Conservation (phyloP, 2,888 invertebrate species). For the Siphlonurus alternatus region DNA sequence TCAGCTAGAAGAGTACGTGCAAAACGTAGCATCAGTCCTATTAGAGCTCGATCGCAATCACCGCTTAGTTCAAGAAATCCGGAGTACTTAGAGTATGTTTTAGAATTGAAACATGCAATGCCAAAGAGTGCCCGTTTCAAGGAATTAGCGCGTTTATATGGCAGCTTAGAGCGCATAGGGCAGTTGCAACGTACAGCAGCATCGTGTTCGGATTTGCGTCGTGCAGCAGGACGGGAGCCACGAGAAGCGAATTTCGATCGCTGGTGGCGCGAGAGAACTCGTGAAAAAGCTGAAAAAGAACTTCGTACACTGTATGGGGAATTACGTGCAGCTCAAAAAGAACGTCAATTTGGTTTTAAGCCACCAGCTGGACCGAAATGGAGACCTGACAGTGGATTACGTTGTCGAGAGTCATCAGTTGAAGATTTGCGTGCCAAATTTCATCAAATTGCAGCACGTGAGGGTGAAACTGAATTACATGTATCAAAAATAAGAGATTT, state of each 20-base stretch:
- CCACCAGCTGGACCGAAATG: neutral
- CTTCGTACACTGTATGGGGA: slow-evolving; percentile 57
- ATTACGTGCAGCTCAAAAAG: slow-evolving; percentile 58
- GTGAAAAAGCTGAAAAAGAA: slow-evolving; percentile 70
- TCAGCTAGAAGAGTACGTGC: neutral
- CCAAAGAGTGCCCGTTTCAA: slow-evolving; percentile 62
- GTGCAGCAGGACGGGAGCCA: slow-evolving; percentile 24
- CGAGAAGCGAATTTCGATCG: slow-evolving; percentile 72
- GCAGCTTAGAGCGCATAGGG: slow-evolving; percentile 67
- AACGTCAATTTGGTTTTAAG: slow-evolving; percentile 68
- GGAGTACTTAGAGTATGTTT: slow-evolving; percentile 49
- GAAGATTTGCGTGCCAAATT: slow-evolving; percentile 69
- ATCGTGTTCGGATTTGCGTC: slow-evolving; percentile 44
- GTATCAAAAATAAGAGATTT: slow-evolving; percentile 10
- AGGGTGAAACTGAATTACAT: slow-evolving; percentile 20
- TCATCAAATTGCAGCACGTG: slow-evolving; percentile 37
- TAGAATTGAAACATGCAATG: slow-evolving; percentile 43
- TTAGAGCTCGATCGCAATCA: neutral
- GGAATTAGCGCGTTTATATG: slow-evolving; percentile 71
- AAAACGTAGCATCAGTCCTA: neutral
- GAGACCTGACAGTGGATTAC: slow-evolving; percentile 48
- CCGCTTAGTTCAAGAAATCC: neutral
- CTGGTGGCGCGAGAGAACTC: slow-evolving; percentile 63
- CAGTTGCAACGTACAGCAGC: slow-evolving; percentile 57
- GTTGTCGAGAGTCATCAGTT: slow-evolving; percentile 72